Evolutionary conservation across 2,888 invertebrate genomes (phyloP).

Genomic region (Cistogaster globosa): DNA sequence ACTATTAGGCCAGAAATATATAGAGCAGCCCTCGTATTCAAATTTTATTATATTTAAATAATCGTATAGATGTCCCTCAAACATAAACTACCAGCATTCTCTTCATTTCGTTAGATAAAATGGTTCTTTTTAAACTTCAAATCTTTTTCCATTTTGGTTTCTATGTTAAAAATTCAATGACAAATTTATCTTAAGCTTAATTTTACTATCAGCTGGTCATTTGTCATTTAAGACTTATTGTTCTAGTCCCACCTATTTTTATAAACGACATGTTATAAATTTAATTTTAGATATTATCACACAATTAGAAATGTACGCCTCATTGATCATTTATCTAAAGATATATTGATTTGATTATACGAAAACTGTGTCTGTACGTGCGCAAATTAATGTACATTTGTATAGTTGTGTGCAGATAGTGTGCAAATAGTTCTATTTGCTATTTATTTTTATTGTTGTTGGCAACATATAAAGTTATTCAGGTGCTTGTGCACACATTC

Average conservation of each 20-base stretch:
- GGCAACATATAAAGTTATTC: conserved; percentile 12
- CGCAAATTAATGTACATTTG: neutral
- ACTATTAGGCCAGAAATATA: no score
- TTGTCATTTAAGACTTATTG: conserved; percentile 44
- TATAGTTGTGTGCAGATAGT: neutral
- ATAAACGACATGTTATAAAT: neutral
- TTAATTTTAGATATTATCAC: conserved; percentile 6
- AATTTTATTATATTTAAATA: no score
- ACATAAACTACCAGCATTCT: no score
- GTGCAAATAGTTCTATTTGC: conserved; percentile 29
- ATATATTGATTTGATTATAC: conserved; percentile 26
- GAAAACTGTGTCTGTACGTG: conserved; percentile 13
- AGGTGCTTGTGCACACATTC: conserved; percentile 39
- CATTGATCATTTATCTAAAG: conserved; percentile 57
- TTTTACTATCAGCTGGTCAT: conserved; percentile 6
- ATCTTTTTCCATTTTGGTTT: neutral
- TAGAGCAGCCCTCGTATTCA: no score
- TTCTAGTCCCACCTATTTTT: neutral
- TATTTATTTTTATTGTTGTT: conserved; percentile 3
- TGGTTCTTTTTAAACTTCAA: no score
- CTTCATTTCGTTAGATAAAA: no score
- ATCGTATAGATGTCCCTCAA: no score
- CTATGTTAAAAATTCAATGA: neutral
- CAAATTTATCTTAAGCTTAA: neutral
- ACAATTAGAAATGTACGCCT: conserved; percentile 38